Base-by-base conservation (phyloP, 2,113 vertebrate species). In the Phycodurus eques region DNA sequence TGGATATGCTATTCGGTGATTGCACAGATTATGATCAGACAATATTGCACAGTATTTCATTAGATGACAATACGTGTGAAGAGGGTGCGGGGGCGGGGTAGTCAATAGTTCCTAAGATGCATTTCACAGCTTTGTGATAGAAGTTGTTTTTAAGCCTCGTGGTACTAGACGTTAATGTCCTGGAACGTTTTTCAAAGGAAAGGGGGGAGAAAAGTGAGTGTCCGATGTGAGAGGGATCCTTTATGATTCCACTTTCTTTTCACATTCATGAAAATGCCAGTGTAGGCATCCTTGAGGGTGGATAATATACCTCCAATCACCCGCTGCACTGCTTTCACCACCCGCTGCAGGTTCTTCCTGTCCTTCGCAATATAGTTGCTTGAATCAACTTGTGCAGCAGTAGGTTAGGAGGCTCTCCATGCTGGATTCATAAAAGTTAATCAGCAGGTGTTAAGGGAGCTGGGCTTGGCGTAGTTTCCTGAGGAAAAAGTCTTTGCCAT, bases 231-330 rank as follows among this genome's bases (percentile, higher is more conserved):
- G 57, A 60, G 31, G 8, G 57, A 13, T 60, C 31, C 60, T 19
- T n/a, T 1, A 62, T 64, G 44, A 64, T 43, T 64, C 62, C 62
- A 64, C 60, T 62, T n/a, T 33, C 35, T 62, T 62, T 39, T 19
- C 27, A 27, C 27, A 27, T 10, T 6, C 39, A n/a, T 9, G 39
- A 64, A 39, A 44, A 39, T 64, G 39, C 19, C 39, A 13, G 39
- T 44, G 39, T 64, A 64, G 44, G 44, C 13, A 11, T 43, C 39
- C 22, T 20, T 39, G 19, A 12, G 42, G 27, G 51, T 17, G 19
- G 19, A 27, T 60, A 5, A 39, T 44, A 15, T 33, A 3, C 27
- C 35, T 64, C 39, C 39, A 64, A 64, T 64, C 62, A 42, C 10
- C 20, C 62, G 13, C 39, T 44, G 9, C 44, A 27, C 27, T 60